Percentiles rank a stretch among this genome's conserved stretches.
Evolutionary conservation across 2,797 vertebrate genomes (phyloP).

Genomic region (Gorsachius magnificus): DNA sequence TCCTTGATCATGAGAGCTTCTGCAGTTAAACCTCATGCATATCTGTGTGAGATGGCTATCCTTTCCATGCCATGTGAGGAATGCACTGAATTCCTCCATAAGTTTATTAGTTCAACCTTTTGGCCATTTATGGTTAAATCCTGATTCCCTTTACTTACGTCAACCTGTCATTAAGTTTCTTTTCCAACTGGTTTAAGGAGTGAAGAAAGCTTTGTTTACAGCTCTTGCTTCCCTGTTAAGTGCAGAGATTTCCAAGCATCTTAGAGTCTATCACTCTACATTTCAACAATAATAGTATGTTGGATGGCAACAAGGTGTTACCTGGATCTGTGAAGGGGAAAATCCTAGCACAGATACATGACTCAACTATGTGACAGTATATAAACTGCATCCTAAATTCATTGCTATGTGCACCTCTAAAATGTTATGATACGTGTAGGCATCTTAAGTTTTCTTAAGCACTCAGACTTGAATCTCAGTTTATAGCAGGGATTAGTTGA

Average conservation of each 20-base stretch:
- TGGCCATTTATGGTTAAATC: background rate
- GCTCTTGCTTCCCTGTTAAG: background rate
- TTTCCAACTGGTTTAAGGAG: background rate
- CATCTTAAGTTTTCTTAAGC: background rate
- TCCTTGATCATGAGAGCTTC: background rate
- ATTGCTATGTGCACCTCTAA: background rate
- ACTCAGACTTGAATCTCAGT: background rate
- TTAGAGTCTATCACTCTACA: background rate
- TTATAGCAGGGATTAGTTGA: background rate
- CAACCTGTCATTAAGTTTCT: background rate
- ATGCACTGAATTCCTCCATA: background rate
- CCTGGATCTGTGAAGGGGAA: background rate
- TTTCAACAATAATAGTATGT: background rate
- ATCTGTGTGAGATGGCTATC: background rate
- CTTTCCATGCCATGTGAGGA: background rate
- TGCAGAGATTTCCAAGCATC: background rate
- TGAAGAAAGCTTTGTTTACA: background rate
- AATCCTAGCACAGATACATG: background rate
- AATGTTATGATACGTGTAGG: background rate
- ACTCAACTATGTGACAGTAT: background rate
- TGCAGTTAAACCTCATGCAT: background rate
- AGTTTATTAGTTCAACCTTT: background rate
- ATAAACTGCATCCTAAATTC: background rate
- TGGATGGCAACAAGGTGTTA: background rate
- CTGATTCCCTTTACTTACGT: background rate